Evolutionary conservation across 2,113 vertebrate genomes (phyloP).

Genomic region (Catharus minimus): DNA sequence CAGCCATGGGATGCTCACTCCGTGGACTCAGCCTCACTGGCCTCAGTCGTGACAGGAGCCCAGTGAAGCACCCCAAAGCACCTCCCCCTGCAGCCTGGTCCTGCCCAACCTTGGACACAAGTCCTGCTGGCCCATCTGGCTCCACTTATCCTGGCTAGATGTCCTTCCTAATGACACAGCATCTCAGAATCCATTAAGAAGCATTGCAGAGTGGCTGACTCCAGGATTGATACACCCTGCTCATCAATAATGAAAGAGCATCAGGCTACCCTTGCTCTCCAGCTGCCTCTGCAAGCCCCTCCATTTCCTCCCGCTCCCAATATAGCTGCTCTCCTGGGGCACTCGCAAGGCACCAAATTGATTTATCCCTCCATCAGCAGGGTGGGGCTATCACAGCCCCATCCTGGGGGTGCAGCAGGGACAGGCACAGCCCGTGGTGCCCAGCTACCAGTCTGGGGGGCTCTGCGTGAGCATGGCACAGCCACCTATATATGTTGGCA

Average conservation of each 20-base stretch:
- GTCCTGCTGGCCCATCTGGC: slow-evolving; percentile 1
- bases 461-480: rapidly evolving
- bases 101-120: not conserved
- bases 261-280: slow-evolving; percentile 51
- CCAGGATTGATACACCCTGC: slow-evolving; percentile 34
- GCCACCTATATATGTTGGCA: rapidly evolving
- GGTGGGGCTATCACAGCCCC: not conserved
- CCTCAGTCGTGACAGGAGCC: not conserved
- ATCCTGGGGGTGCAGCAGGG: rapidly evolving
- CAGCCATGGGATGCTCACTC: not conserved
- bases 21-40: not conserved
- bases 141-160: not conserved
- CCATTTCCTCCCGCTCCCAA: slow-evolving; percentile 14
- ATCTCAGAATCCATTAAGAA: slow-evolving; percentile 62
- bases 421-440: rapidly evolving
- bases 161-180: slow-evolving; percentile 67
- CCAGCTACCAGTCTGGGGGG: not conserved
- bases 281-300: slow-evolving; percentile 20
- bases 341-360: not conserved
- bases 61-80: not conserved
- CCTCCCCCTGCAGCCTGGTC: not conserved
- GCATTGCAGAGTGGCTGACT: not conserved
- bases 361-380: slow-evolving; percentile 33
- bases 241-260: slow-evolving; percentile 62
- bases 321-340: slow-evolving; percentile 6